Evolutionary conservation across 2,797 vertebrate genomes (phyloP).

Genomic region (Austrolebias charrua): DNA sequence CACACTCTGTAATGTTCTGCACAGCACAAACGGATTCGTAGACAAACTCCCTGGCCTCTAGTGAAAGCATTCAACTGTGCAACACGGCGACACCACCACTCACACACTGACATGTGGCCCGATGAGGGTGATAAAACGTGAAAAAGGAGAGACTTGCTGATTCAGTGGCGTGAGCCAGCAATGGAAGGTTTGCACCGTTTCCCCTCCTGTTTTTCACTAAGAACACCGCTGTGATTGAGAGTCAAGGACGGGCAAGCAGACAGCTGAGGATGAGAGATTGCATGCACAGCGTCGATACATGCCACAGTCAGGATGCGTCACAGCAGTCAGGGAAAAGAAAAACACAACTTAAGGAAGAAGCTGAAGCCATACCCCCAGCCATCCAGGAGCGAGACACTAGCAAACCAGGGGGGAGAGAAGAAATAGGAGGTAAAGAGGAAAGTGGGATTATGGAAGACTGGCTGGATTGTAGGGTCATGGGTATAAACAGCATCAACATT

Average conservation of each 20-base stretch:
- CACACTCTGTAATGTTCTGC: too few relatives aligned
- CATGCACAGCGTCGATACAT: constrained; percentile 67
- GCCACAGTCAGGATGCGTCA: constrained; percentile 53
- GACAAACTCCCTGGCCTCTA: constrained; percentile 4
- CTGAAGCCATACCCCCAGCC: constrained; percentile 92
- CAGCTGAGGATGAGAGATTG: constrained; percentile 62
- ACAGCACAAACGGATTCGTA: neutral
- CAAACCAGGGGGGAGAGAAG: constrained; percentile 69
- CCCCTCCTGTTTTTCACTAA: constrained; percentile 35
- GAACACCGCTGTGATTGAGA: constrained; percentile 56
- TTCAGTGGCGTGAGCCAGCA: constrained; percentile 44
- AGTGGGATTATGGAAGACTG: constrained; percentile 47
- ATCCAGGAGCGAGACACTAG: constrained; percentile 85
- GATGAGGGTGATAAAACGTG: constrained; percentile 50
- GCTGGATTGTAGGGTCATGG: constrained; percentile 34
- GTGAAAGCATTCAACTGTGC: constrained; percentile 21
- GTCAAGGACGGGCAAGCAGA: constrained; percentile 58
- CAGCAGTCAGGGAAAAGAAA: constrained; percentile 42
- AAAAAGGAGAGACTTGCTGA: constrained; percentile 49
- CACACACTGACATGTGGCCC: constrained; percentile 36
- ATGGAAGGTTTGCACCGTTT: constrained; percentile 11
- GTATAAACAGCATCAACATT: constrained; percentile 38
- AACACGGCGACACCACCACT: constrained; percentile 38
- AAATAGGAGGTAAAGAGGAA: constrained; percentile 60
- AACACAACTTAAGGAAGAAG: constrained; percentile 70